Conservation (phyloP, 2,797 vertebrate genomes). For the Lagocephalus sceleratus region DNA sequence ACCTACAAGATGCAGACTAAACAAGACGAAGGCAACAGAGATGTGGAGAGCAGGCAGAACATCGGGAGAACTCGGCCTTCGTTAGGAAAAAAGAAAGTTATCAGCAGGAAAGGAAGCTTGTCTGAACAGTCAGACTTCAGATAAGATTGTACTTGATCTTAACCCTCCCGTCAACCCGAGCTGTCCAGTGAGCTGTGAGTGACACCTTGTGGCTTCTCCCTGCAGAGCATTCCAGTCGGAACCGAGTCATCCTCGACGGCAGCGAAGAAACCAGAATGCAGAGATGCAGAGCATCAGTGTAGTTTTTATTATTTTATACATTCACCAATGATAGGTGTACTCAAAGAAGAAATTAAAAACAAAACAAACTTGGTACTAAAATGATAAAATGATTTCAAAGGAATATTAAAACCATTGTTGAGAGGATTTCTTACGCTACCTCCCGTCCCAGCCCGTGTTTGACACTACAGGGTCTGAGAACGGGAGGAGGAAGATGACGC, state of each 20-base stretch:
- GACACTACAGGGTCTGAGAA: constrained; percentile 27
- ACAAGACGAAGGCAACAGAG: neutral
- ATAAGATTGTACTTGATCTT: neutral
- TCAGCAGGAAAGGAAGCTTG: too few species aligned
- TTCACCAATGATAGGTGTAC: constrained; percentile 84
- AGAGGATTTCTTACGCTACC: constrained; percentile 65
- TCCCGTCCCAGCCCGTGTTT: constrained; percentile 48
- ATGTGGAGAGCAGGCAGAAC: constrained; percentile 4
- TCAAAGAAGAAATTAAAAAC: constrained; percentile 64
- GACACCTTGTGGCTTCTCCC: constrained; percentile 63
- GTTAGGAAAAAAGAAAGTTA: too few species aligned
- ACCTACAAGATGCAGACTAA: constrained; percentile 12
- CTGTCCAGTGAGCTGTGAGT: constrained; percentile 21
- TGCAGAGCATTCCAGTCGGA: neutral
- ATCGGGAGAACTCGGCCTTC: too few species aligned
- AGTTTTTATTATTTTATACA: constrained; percentile 84
- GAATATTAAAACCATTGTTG: constrained; percentile 73
- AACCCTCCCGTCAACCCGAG: too few species aligned
- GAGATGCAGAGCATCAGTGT: constrained; percentile 55
- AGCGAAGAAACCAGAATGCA: neutral
- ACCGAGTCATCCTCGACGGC: too few species aligned
- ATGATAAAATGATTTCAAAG: constrained; percentile 76
- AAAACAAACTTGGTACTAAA: constrained; percentile 75
- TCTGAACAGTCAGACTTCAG: neutral
- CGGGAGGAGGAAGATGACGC: constrained; percentile 27